These are phyloP conservation scores for Chitala chitala DNA, from an alignment of 2,113 vertebrate genomes.

Conservation along the genomic window DNA sequence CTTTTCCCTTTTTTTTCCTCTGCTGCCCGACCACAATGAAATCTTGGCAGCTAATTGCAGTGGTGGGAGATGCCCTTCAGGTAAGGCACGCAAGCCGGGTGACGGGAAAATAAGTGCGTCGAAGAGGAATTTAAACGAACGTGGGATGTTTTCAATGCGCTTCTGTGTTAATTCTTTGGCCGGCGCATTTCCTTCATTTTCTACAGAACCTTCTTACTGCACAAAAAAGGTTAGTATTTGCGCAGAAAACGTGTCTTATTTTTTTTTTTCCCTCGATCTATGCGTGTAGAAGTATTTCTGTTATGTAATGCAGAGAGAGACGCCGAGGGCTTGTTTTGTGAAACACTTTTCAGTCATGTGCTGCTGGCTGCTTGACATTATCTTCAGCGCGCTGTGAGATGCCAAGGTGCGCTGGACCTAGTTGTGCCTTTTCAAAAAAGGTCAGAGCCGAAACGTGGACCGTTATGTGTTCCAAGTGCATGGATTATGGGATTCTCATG, in stretches of 20 bases:
- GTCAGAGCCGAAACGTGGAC: background rate
- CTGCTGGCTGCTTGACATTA: conserved; percentile 28
- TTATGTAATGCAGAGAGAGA: conserved; percentile 23
- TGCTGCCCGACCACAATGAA: conserved; percentile 60
- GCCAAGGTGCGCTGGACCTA: conserved; percentile 23
- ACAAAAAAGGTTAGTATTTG: conserved; percentile 41
- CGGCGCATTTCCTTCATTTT: conserved; percentile 39
- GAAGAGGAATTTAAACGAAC: conserved; percentile 42
- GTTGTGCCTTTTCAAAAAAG: conserved; percentile 19
- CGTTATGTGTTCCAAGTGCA: background rate
- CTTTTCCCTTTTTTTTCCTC: conserved; percentile 31
- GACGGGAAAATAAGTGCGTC: conserved; percentile 39
- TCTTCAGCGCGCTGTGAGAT: conserved; percentile 21
- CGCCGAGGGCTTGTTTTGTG: background rate
- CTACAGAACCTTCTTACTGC: conserved; percentile 34
- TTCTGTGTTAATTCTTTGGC: conserved; percentile 39
- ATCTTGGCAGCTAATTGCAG: conserved; percentile 69
- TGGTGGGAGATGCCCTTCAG: conserved; percentile 74
- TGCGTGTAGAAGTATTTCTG: conserved; percentile 22
- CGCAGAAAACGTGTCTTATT: conserved; percentile 20
- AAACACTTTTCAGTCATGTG: conserved; percentile 31
- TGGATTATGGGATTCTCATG: background rate
- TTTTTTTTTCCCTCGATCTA: conserved; percentile 29
- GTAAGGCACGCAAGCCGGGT: conserved; percentile 52
- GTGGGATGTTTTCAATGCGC: conserved; percentile 43